These are phyloP conservation scores for Dysmachus trigonus DNA, from an alignment of 2,888 invertebrate species.

Conservation along the genomic window DNA sequence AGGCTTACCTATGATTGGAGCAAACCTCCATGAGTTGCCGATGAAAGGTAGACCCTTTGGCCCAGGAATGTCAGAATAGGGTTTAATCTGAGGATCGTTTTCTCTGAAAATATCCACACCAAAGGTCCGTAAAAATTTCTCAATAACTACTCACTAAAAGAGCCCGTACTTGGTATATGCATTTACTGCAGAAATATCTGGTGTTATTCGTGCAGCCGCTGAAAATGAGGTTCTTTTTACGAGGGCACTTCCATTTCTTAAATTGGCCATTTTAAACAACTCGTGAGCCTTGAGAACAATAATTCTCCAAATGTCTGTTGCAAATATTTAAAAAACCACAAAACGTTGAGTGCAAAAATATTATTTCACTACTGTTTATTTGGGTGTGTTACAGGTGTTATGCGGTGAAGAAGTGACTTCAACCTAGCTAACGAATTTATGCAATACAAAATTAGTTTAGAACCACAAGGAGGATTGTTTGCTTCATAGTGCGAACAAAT, in stretches of 20 bases:
- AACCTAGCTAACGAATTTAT: neutral
- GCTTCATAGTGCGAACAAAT: neutral
- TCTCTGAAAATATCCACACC: neutral
- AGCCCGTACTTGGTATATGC: slow-evolving; percentile 26
- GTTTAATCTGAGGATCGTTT: slow-evolving; percentile 54
- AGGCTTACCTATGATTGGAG: slow-evolving; percentile 71
- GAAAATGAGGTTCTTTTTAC: slow-evolving; percentile 59
- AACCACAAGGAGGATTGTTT: neutral
- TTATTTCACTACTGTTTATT: neutral
- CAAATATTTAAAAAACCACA: neutral
- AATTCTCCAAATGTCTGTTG: neutral
- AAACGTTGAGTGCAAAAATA: neutral
- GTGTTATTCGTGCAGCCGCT: slow-evolving; percentile 52
- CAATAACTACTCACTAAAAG: neutral
- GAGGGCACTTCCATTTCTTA: slow-evolving; percentile 57
- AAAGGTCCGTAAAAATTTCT: neutral
- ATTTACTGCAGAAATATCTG: slow-evolving; percentile 14
- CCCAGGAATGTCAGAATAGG: slow-evolving; percentile 77
- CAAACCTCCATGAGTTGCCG: slow-evolving; percentile 84
- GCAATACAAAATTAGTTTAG: neutral
- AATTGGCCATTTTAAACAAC: slow-evolving; percentile 49
- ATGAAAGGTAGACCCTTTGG: slow-evolving; percentile 77
- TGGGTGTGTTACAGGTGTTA: neutral
- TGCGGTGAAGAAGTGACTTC: neutral
- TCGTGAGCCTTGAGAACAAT: neutral